Base-by-base conservation (phyloP, 2,797 vertebrate genomes). In the Tauraco hartlaubi region DNA sequence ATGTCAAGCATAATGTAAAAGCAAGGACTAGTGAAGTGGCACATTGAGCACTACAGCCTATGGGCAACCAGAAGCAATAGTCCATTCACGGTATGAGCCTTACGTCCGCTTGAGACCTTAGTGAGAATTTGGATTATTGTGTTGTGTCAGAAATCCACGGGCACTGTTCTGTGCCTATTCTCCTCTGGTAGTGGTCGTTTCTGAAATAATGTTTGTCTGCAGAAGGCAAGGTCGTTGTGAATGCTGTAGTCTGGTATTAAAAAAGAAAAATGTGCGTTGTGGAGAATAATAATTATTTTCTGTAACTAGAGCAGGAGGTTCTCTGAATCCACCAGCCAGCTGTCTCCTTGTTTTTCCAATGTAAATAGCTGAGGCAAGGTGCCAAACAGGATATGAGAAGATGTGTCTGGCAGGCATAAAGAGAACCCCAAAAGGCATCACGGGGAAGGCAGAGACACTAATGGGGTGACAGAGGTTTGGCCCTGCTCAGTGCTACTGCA, bases 271-370 rank as follows among this genome's bases (percentile, higher is more conserved):
- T 59, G 62, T 83, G 43, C 35, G 85, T 79, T 89, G 73, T 37
- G 66, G 73, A 95, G 63, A 63, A 85, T 41, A 95, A 82, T 75
- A 88, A 55, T 97, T 90, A 76, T 92, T 80, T 61, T 95, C 66
- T 93, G 91, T 91, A 93, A 95, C 90, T 83, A 91, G 56, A 91
- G 76, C 82, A 78, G 77, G 80, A 96, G 58, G 62, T 91, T 97
- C 75, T 96, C 66, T 75, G 77, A 59, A 94, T 75, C 63, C 77
- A 89, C 90, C 88, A 96, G 51, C 88, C 95, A 97, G 84, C 83
- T 96, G 79, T 93, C 91, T 92, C 35, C 51, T 88, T 93, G 43
- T 58, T 91, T 91, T 78, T 64, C 48, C 85, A 67, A 28, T 63
- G 46, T 61, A 93, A 93, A 75, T 64, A 71, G 49, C 69, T 71